Evolutionary conservation across 2,113 vertebrate genomes (phyloP).

Genomic region (Cinclus mexicanus): DNA sequence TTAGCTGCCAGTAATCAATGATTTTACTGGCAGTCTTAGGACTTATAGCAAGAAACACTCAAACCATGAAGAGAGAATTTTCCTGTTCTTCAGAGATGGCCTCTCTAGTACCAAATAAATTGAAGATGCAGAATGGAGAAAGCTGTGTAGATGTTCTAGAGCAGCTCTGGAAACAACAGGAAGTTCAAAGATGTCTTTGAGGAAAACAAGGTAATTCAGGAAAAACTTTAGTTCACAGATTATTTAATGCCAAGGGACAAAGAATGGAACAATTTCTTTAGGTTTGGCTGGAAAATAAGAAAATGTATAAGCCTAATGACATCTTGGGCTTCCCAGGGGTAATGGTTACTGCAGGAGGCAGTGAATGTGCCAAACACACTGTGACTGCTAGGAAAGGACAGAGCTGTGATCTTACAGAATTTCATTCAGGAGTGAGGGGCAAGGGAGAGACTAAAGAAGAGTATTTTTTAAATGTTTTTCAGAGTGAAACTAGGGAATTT

Average conservation of each 20-base stretch:
- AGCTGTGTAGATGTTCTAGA: background rate
- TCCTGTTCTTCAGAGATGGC: background rate
- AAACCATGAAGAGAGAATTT: background rate
- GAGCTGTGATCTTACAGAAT: background rate
- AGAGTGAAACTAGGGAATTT: background rate
- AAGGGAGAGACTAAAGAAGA: background rate
- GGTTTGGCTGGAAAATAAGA: background rate
- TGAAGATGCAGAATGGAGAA: background rate
- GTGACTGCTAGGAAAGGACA: background rate
- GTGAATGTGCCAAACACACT: background rate
- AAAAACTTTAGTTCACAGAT: background rate
- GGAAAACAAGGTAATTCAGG: background rate
- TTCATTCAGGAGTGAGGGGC: background rate
- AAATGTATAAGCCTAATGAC: background rate
- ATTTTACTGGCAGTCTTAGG: background rate
- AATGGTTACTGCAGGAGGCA: background rate
- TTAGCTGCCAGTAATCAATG: background rate
- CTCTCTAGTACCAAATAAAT: background rate
- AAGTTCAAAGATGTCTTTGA: background rate
- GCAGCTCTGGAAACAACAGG: background rate
- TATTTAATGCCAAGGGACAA: background rate
- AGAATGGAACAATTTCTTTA: background rate
- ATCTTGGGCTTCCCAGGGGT: background rate
- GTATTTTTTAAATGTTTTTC: background rate
- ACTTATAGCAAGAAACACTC: background rate